These are phyloP conservation scores for Catharus fuscescens DNA, from an alignment of 2,113 vertebrate genomes.

Conservation along the genomic window DNA sequence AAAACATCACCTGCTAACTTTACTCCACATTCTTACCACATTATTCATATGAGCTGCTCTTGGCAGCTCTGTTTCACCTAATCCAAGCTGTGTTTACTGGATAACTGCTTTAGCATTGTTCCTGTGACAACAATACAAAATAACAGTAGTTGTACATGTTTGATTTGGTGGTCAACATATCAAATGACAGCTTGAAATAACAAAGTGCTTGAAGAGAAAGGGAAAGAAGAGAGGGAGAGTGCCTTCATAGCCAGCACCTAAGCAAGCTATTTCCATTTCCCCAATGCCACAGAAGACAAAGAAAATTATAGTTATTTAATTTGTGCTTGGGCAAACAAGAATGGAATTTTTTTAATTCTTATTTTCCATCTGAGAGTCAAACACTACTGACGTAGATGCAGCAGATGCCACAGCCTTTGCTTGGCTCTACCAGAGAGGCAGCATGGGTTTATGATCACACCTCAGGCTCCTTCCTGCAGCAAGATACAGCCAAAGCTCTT, in stretches of 20 bases:
- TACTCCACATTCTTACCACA: background rate
- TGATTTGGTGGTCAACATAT: background rate
- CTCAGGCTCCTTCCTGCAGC: background rate
- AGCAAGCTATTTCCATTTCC: background rate
- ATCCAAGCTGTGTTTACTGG: background rate
- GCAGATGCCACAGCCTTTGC: background rate
- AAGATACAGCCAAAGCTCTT: background rate
- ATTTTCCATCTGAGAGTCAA: background rate
- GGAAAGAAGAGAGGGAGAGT: background rate
- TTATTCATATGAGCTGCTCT: background rate
- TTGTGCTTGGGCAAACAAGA: background rate
- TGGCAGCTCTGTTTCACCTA: background rate
- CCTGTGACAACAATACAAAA: background rate
- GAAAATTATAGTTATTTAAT: background rate
- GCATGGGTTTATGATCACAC: accelerated
- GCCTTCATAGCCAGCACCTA: background rate
- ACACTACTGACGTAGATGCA: background rate
- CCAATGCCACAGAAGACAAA: background rate
- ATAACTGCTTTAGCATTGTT: background rate
- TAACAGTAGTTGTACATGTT: background rate
- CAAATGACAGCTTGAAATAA: background rate
- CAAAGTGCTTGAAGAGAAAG: background rate
- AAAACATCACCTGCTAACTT: background rate
- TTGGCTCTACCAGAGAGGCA: background rate
- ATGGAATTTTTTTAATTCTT: background rate